Conservation (phyloP, 2,888 invertebrate genomes). For the Tolmerus cingulatus region DNA sequence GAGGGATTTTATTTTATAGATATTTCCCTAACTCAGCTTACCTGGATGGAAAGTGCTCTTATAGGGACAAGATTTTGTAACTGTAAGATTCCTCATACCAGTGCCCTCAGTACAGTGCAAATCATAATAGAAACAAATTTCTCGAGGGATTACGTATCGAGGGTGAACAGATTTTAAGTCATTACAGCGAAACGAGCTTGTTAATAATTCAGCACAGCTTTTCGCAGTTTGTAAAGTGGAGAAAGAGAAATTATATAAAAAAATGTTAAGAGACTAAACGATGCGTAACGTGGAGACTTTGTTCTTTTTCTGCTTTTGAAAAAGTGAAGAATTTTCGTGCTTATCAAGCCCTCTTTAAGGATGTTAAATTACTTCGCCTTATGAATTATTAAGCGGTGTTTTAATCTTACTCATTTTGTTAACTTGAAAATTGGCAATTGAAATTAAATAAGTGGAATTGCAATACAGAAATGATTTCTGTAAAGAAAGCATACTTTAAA, state of each 20-base stretch:
- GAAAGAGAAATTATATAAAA: background rate
- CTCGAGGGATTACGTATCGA: constrained; percentile 47
- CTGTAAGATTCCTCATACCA: background rate
- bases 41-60: background rate
- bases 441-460: background rate
- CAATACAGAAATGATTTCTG: background rate
- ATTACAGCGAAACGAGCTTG: constrained; percentile 44
- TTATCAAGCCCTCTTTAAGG: background rate
- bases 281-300: background rate
- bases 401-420: background rate
- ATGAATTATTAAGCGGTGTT: background rate
- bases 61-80: background rate
- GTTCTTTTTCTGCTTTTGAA: background rate
- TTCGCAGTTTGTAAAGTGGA: constrained; percentile 7
- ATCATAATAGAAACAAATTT: constrained; percentile 42
- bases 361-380: background rate
- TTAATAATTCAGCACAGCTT: constrained; percentile 46
- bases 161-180: constrained; percentile 46
- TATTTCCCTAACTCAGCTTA: constrained; percentile 2
- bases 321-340: background rate
- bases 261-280: background rate
- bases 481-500: background rate
- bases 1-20: constrained; percentile 20
- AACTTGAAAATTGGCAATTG: background rate
- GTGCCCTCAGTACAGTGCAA: constrained; percentile 23